Conservation (phyloP, 2,888 invertebrate species). For the Oscheius sp. region DNA sequence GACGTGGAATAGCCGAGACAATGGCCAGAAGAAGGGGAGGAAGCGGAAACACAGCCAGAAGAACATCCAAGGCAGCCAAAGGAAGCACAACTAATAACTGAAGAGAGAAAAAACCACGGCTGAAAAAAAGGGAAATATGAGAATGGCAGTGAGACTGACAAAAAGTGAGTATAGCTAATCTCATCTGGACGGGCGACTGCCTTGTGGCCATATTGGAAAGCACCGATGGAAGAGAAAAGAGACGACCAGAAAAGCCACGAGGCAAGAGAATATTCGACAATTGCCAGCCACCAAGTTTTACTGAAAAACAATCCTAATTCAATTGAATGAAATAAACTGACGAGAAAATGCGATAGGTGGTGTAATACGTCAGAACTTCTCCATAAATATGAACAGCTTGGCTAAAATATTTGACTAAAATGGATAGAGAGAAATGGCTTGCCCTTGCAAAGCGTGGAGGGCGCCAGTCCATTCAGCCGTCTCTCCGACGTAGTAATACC, state of each 20-base stretch:
- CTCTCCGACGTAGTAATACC: constrained; percentile 9
- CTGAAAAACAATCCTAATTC: neutral
- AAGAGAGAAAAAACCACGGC: constrained; percentile 38
- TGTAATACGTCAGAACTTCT: constrained; percentile 47
- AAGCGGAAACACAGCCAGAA: constrained; percentile 38
- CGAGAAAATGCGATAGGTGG: constrained; percentile 48
- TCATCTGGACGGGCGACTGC: constrained; percentile 49
- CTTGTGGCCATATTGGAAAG: constrained; percentile 47
- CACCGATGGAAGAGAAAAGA: constrained; percentile 44
- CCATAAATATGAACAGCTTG: constrained; percentile 43
- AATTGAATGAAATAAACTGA: no score
- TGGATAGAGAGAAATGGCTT: neutral
- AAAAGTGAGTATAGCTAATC: constrained; percentile 47
- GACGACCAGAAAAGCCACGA: constrained; percentile 52
- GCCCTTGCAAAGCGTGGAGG: constrained; percentile 35
- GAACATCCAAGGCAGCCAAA: constrained; percentile 43
- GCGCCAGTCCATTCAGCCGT: neutral
- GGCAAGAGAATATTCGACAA: constrained; percentile 40
- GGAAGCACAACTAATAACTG: constrained; percentile 40
- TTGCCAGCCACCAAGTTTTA: constrained; percentile 34
- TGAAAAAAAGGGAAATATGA: neutral
- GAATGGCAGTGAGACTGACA: constrained; percentile 23
- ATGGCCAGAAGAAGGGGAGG: constrained; percentile 3
- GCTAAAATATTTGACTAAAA: constrained; percentile 28
- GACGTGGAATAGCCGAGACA: constrained; percentile 29